Conservation (phyloP, 2,888 invertebrate genomes). For the Eupeodes latifasciatus region DNA sequence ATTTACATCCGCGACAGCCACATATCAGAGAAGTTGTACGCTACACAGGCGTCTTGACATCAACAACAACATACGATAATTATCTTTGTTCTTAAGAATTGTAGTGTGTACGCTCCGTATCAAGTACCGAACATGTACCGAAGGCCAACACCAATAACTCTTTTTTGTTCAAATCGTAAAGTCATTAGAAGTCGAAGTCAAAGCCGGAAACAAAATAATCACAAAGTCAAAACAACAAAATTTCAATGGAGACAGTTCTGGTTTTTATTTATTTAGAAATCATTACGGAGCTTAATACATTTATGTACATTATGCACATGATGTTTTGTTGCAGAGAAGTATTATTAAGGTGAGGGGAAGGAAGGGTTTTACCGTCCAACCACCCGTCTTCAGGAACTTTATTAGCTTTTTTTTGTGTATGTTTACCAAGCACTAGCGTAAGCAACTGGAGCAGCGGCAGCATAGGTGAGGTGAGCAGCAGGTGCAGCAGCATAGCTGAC, state of each 20-base stretch:
- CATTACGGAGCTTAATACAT: background rate
- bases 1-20: constrained; percentile 1
- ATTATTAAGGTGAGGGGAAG: background rate
- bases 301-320: constrained; percentile 26
- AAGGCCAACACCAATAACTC: constrained; percentile 8
- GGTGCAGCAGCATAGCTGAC: constrained; percentile 60
- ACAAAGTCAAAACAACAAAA: constrained; percentile 18
- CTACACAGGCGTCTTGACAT: background rate
- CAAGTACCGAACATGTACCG: background rate
- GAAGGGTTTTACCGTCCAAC: constrained; percentile 46
- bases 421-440: constrained; percentile 72
- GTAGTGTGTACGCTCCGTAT: background rate
- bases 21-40: background rate
- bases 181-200: constrained; percentile 16
- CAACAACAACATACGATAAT: background rate
- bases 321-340: background rate
- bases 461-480: constrained; percentile 78
- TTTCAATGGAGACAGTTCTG: constrained; percentile 37
- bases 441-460: constrained; percentile 54
- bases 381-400: constrained; percentile 44
- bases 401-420: background rate
- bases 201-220: constrained; percentile 6
- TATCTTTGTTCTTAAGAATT: constrained; percentile 7
- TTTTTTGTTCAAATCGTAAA: constrained; percentile 17
- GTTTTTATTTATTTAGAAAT: constrained; percentile 19